phyloP scores from a whole-genome alignment of 1,140 invertebrate species.

The Drosophila lacertosa region DNA sequence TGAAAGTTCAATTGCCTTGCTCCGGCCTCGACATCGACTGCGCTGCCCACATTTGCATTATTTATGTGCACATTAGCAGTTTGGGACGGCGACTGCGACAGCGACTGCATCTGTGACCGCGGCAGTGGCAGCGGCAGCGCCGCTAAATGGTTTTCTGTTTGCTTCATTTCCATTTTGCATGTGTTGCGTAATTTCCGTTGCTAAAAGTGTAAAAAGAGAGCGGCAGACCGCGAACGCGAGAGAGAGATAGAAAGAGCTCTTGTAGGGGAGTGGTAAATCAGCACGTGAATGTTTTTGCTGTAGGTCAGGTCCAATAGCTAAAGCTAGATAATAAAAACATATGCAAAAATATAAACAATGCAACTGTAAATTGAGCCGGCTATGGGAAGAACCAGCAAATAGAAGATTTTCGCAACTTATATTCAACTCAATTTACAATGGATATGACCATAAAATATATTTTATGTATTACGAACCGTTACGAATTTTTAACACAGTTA shows the following conservation, averaged over 20 bases:
- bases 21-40: conserved; percentile 26
- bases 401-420: no score
- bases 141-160: conserved; percentile 50
- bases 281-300: conserved; percentile 36
- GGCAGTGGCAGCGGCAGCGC: conserved; percentile 7
- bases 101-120: no score
- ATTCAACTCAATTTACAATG: background rate
- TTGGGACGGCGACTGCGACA: conserved; percentile 15
- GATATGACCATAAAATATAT: no score
- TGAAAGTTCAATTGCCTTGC: conserved; percentile 75
- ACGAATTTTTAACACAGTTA: no score
- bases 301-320: conserved; percentile 62
- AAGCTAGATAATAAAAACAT: conserved; percentile 16
- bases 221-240: background rate
- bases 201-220: conserved; percentile 39
- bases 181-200: conserved; percentile 74
- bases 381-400: background rate
- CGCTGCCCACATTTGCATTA: conserved; percentile 67
- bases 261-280: conserved; percentile 32
- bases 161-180: conserved; percentile 69
- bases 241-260: conserved; percentile 7
- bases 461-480: background rate
- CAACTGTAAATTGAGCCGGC: conserved; percentile 11
- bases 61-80: conserved; percentile 67
- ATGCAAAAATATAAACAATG: conserved; percentile 9